phyloP scores from a whole-genome alignment of 2,888 invertebrate genomes.

The Archaeoteleia sp. region DNA sequence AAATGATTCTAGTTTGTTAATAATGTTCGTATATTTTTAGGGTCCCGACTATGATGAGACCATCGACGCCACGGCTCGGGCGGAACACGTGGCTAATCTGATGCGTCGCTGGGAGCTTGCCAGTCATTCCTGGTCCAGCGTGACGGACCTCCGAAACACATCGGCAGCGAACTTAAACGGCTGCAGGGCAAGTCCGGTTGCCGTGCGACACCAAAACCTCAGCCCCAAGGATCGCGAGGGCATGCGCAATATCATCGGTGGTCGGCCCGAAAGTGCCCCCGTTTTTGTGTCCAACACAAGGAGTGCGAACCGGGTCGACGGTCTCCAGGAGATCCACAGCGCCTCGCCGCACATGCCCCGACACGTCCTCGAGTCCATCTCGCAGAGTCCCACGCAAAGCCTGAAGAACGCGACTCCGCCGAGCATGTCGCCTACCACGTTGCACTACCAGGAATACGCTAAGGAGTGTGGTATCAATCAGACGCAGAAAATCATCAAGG shows the following conservation, averaged over 20 bases:
- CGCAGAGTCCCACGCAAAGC: conserved; percentile 71
- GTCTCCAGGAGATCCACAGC: conserved; percentile 63
- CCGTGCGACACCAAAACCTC: conserved; percentile 44
- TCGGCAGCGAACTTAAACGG: conserved; percentile 39
- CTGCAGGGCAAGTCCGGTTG: conserved; percentile 6
- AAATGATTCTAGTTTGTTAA: not conserved
- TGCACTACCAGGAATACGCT: conserved; percentile 62
- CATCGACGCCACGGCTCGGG: conserved; percentile 81
- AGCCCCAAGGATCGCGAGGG: conserved; percentile 69
- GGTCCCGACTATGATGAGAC: conserved; percentile 89
- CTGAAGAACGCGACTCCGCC: conserved; percentile 64
- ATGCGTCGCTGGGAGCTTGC: conserved; percentile 87
- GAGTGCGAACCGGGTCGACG: conserved; percentile 69
- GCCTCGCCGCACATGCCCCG: conserved; percentile 70
- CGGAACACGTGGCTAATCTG: conserved; percentile 81
- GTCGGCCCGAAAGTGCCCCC: conserved; percentile 70
- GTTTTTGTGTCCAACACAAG: conserved; percentile 61
- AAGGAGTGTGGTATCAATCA: conserved; percentile 60
- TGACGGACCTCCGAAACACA: conserved; percentile 58
- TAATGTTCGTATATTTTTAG: conserved; percentile 74
- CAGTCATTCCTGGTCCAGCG: conserved; percentile 76
- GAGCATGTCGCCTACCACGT: conserved; percentile 60
- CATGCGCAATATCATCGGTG: conserved; percentile 70
- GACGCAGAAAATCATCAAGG: conserved; percentile 52
- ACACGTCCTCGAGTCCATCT: conserved; percentile 71